Conservation (phyloP, 2,888 invertebrate genomes). For the Tethea ocularis region DNA sequence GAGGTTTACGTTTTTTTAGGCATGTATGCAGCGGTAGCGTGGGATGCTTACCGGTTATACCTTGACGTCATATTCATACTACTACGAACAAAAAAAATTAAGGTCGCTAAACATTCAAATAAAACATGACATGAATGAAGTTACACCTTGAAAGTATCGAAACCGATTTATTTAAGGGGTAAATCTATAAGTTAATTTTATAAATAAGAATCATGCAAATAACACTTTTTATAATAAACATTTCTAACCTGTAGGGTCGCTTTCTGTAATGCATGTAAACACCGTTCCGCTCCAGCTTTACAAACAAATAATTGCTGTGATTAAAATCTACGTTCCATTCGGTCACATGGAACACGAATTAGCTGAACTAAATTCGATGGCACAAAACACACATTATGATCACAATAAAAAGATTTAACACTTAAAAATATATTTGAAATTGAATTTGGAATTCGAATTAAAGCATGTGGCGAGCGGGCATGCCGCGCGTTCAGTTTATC, state of each 20-base stretch:
- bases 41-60: neutral
- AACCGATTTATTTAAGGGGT: neutral
- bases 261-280: constrained; percentile 83
- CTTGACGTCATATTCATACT: neutral
- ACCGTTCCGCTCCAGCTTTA: constrained; percentile 80
- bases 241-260: constrained; percentile 76
- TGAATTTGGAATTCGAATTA: constrained; percentile 34
- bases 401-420: constrained; percentile 30
- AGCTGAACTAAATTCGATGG: constrained; percentile 36
- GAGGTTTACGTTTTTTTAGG: neutral
- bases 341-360: constrained; percentile 44
- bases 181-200: neutral
- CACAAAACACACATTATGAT: constrained; percentile 25
- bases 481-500: constrained; percentile 50
- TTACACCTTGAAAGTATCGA: neutral
- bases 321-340: constrained; percentile 46
- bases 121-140: neutral
- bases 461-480: constrained; percentile 22
- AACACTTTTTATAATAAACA: constrained; percentile 11
- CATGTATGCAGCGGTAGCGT: neutral
- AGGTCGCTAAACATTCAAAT: neutral
- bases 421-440: constrained; percentile 32
- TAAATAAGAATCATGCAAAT: neutral
- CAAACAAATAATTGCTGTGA: constrained; percentile 55
- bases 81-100: neutral